Percentiles rank a stretch among this genome's conserved stretches.
Conservation (phyloP, 2,888 invertebrate genomes). For the Muschampia plurimacula region DNA sequence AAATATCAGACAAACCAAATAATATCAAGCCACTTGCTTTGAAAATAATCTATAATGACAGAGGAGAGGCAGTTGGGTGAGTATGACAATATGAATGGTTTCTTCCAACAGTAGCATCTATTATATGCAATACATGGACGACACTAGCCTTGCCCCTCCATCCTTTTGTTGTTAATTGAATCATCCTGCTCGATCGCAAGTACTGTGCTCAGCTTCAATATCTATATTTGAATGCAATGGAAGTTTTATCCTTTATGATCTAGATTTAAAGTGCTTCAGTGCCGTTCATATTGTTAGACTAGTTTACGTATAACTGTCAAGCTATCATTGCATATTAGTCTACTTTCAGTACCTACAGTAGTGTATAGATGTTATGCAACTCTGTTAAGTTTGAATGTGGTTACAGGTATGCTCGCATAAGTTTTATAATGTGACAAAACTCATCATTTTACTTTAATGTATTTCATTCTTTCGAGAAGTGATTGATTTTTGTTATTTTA, state of each 20-base stretch:
- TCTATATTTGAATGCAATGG: constrained; percentile 32
- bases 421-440: not conserved
- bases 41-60: constrained; percentile 88
- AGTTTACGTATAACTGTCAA: not conserved
- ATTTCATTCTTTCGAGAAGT: no score
- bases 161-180: constrained; percentile 36
- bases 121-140: constrained; percentile 29
- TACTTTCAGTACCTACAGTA: not conserved
- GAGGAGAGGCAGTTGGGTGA: constrained; percentile 86
- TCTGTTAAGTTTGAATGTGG: no score
- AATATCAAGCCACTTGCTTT: constrained; percentile 92
- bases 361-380: not conserved
- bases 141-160: constrained; percentile 32
- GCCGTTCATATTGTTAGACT: constrained; percentile 9
- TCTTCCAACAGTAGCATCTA: constrained; percentile 16
- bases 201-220: constrained; percentile 32
- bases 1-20: constrained; percentile 95
- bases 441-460: not conserved
- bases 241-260: constrained; percentile 18
- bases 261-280: constrained; percentile 15
- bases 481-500: no score
- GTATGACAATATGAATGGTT: constrained; percentile 44
- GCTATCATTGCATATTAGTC: not conserved
- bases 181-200: constrained; percentile 28
- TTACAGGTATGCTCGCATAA: no score